Evolutionary conservation across 2,797 vertebrate species (phyloP).

Genomic region (Sebastes minor): DNA sequence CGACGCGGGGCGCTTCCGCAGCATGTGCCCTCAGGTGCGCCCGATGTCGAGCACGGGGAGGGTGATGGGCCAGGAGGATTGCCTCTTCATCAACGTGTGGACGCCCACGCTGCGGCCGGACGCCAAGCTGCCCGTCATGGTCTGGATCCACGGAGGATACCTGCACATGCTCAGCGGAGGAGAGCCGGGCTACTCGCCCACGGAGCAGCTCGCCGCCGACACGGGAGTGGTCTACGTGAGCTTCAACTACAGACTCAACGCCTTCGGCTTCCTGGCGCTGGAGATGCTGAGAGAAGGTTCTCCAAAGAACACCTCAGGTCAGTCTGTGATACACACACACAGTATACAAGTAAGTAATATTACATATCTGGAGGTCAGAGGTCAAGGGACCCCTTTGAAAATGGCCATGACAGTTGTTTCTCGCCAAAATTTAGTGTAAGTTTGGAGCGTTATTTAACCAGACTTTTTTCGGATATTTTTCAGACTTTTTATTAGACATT

Average conservation of each 20-base stretch:
- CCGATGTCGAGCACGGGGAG: conserved; percentile 50
- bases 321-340: neutral
- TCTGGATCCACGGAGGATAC: conserved; percentile 85
- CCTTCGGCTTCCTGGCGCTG: conserved; percentile 85
- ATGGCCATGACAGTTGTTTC: too few relatives aligned
- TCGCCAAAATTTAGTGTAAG: too few relatives aligned
- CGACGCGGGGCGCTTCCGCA: conserved; percentile 72
- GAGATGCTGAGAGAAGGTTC: conserved; percentile 80
- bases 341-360: too few relatives aligned
- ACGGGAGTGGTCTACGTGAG: conserved; percentile 80
- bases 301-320: conserved; percentile 82
- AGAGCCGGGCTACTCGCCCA: conserved; percentile 78
- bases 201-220: conserved; percentile 69
- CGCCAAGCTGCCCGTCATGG: conserved; percentile 80
- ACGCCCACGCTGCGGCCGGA: conserved; percentile 72
- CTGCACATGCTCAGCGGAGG: conserved; percentile 80
- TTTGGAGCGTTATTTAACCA: too few relatives aligned
- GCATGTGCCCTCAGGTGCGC: conserved; percentile 77
- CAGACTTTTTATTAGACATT: too few relatives aligned
- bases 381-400: too few relatives aligned
- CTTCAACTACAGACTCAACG: conserved; percentile 86
- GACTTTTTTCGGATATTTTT: too few relatives aligned
- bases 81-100: conserved; percentile 85
- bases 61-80: conserved; percentile 81
- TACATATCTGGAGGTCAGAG: too few relatives aligned